Conservation (phyloP, 2,888 invertebrate species). For the Drosophila ezoana region DNA sequence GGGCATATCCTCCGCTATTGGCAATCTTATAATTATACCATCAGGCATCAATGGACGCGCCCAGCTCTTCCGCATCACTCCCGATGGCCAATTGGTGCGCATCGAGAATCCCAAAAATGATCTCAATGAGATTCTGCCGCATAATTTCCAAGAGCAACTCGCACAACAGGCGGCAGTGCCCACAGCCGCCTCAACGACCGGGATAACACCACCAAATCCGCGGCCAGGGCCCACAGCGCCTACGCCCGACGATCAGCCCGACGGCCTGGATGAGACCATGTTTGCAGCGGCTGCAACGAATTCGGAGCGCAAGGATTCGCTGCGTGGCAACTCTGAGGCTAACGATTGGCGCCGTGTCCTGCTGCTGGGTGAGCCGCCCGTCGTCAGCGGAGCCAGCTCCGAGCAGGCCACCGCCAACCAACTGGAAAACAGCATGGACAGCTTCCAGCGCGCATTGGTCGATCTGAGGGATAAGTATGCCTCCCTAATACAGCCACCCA, state of each 20-base stretch:
- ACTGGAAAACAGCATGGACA: constrained; percentile 69
- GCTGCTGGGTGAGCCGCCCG: constrained; percentile 61
- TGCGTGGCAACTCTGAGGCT: constrained; percentile 54
- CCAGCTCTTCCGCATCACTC: constrained; percentile 59
- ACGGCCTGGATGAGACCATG: constrained; percentile 51
- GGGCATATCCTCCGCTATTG: constrained; percentile 45
- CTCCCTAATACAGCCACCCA: constrained; percentile 45
- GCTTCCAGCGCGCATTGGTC: constrained; percentile 66
- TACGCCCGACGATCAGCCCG: constrained; percentile 40
- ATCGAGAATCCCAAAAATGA: constrained; percentile 51
- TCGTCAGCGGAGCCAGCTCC: constrained; percentile 1
- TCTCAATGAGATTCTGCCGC: constrained; percentile 46
- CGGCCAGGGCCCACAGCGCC: constrained; percentile 22
- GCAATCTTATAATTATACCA: constrained; percentile 66
- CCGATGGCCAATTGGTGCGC: constrained; percentile 62
- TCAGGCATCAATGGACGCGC: constrained; percentile 43
- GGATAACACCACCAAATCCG: constrained; percentile 52
- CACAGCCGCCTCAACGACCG: constrained; percentile 36
- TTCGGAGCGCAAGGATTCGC: constrained; percentile 34
- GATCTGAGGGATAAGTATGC: constrained; percentile 74
- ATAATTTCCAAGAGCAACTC: constrained; percentile 33
- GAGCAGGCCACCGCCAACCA: constrained; percentile 42
- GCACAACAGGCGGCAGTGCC: constrained; percentile 39
- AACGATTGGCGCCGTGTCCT: constrained; percentile 71
- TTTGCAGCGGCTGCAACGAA: constrained; percentile 32